Evolutionary conservation across 2,797 vertebrate species (phyloP).

Genomic region (Megalops cyprinoides): DNA sequence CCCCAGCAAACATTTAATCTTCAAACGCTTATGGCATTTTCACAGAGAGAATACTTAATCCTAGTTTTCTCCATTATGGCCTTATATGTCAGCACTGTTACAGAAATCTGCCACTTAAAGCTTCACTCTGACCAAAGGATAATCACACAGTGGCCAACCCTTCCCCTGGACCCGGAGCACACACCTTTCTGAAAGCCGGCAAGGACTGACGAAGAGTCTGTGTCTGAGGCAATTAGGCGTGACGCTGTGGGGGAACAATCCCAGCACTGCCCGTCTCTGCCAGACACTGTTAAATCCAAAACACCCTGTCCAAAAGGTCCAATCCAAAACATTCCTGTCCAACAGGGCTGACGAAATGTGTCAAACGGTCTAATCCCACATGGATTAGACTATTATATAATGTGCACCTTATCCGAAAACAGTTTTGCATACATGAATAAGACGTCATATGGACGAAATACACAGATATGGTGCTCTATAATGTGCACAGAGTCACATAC

Average conservation of each 20-base stretch:
- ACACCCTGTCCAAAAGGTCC: no score
- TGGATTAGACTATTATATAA: slow-evolving; percentile 63
- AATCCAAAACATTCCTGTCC: no score
- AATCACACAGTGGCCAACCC: no score
- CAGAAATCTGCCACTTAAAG: neutral
- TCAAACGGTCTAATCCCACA: neutral
- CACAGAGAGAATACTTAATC: no score
- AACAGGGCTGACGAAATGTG: slow-evolving; percentile 19
- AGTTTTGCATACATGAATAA: no score
- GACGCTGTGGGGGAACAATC: slow-evolving; percentile 48
- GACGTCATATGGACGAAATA: neutral
- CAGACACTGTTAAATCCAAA: slow-evolving; percentile 23
- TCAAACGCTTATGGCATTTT: no score
- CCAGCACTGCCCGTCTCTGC: slow-evolving; percentile 50
- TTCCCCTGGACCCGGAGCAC: neutral
- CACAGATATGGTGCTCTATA: neutral
- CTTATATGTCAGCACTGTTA: no score
- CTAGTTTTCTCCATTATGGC: no score
- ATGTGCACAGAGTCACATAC: neutral
- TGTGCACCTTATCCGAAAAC: slow-evolving; percentile 21
- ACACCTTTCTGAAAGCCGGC: neutral
- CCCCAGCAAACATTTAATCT: no score
- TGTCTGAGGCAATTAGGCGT: slow-evolving; percentile 41
- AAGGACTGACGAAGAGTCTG: neutral
- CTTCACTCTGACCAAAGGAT: neutral